Percentiles rank a stretch among this genome's conserved stretches.
These are phyloP conservation scores for Leucoraja erinaceus DNA, from an alignment of 2,113 vertebrate genomes.

Conservation along the genomic window DNA sequence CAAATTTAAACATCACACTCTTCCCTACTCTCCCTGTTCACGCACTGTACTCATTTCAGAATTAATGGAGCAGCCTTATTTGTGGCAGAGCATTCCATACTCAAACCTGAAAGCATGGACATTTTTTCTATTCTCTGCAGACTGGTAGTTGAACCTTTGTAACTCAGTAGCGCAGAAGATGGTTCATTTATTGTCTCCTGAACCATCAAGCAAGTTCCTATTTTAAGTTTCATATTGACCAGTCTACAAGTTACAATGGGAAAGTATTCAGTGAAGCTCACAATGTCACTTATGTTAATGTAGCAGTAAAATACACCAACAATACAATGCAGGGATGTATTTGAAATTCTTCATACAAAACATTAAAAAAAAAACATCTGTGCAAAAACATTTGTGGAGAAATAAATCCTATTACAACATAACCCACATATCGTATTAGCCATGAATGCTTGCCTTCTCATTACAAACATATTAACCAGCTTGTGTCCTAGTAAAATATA, in stretches of 20 bases:
- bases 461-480: constrained; percentile 16
- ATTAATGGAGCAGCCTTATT: not conserved
- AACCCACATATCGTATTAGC: constrained; percentile 2
- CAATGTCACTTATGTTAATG: not conserved
- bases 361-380: constrained; percentile 61
- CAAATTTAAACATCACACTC: too few relatives aligned
- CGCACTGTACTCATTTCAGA: not conserved
- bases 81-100: not conserved
- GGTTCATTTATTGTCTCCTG: not conserved
- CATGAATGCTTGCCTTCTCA: constrained; percentile 5
- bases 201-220: not conserved
- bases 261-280: not conserved
- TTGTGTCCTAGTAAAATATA: constrained; percentile 14
- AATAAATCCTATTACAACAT: constrained; percentile 33
- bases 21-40: not conserved
- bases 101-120: not conserved
- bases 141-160: not conserved
- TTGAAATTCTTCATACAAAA: constrained; percentile 84
- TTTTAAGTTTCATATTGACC: not conserved
- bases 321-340: constrained; percentile 75
- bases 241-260: not conserved
- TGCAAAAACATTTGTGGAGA: constrained; percentile 76
- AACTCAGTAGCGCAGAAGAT: not conserved
- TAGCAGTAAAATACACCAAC: constrained; percentile 57
- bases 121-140: not conserved